These are phyloP conservation scores for Euclidia mi DNA, from an alignment of 2,888 invertebrate species.

Conservation along the genomic window DNA sequence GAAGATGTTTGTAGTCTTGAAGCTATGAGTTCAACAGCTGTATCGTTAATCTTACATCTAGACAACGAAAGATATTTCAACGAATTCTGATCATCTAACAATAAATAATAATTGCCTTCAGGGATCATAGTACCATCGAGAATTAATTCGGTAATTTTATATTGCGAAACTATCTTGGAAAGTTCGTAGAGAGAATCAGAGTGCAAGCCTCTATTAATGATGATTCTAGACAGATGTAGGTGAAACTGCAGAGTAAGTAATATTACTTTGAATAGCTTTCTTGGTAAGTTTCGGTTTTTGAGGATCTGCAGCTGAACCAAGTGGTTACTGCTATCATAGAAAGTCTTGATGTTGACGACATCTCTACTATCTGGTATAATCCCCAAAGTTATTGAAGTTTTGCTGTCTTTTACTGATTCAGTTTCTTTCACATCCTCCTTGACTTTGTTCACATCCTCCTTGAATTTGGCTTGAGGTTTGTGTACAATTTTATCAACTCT, in stretches of 20 bases:
- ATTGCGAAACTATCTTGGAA: background rate
- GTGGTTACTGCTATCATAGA: slow-evolving; percentile 3
- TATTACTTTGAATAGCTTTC: slow-evolving; percentile 3
- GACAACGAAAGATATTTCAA: slow-evolving; percentile 66
- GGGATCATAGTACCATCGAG: slow-evolving; percentile 15
- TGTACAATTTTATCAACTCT: too few relatives aligned
- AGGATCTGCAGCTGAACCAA: slow-evolving; percentile 10
- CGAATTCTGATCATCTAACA: slow-evolving; percentile 54
- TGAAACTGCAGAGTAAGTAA: slow-evolving; percentile 11
- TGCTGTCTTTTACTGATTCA: background rate
- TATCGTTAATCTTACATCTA: slow-evolving; percentile 69
- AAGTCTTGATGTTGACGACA: slow-evolving; percentile 9
- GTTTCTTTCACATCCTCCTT: background rate
- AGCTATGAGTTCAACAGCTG: slow-evolving; percentile 61
- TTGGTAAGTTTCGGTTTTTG: slow-evolving; percentile 7
- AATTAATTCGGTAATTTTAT: slow-evolving; percentile 18
- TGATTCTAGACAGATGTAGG: slow-evolving; percentile 2
- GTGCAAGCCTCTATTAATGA: slow-evolving; percentile 10
- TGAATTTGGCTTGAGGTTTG: too few relatives aligned
- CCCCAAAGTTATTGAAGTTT: too few relatives aligned
- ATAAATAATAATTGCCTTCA: slow-evolving; percentile 60
- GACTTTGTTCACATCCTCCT: too few relatives aligned
- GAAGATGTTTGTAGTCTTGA: slow-evolving; percentile 50
- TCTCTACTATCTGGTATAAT: background rate
- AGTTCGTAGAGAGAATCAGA: background rate